A percentile compares a stretch with the other conserved stretches of the same genome.
These are phyloP conservation scores for Vespertilio murinus DNA, from an alignment of 2,797 vertebrate genomes.

Conservation along the genomic window DNA sequence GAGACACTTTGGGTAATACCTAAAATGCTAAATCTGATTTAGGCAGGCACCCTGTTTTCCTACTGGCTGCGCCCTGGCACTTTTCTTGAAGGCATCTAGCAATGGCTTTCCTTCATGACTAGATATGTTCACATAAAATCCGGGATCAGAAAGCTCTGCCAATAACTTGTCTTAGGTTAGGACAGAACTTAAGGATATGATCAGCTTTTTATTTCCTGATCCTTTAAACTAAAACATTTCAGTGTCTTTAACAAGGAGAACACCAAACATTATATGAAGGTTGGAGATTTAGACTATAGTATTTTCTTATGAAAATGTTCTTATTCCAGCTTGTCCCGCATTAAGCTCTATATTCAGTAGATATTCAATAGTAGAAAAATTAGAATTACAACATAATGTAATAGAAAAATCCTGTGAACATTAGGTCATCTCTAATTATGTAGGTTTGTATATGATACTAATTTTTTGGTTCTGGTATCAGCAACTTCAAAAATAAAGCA, in stretches of 20 bases:
- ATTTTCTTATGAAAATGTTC: background rate
- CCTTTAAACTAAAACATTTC: background rate
- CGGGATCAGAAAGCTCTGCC: background rate
- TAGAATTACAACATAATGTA: background rate
- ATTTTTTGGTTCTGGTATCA: background rate
- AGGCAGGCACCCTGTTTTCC: background rate
- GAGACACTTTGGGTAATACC: background rate
- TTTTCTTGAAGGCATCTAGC: background rate
- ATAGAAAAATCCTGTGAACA: background rate
- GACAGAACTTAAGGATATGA: background rate
- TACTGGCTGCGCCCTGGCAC: background rate
- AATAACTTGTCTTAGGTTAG: background rate
- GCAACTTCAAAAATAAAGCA: background rate
- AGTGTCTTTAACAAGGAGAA: background rate
- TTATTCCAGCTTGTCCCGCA: background rate
- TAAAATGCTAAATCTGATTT: background rate
- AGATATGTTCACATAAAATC: background rate
- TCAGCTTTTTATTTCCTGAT: background rate
- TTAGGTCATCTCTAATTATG: background rate
- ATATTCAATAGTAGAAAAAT: background rate
- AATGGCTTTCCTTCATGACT: background rate
- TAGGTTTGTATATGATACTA: background rate
- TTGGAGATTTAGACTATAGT: background rate
- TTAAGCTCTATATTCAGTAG: background rate
- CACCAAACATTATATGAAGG: background rate